Evolutionary conservation across 2,888 invertebrate species (phyloP), one percentile per base, ranked within the genome.

Genomic region (Abrostola tripartita): DNA sequence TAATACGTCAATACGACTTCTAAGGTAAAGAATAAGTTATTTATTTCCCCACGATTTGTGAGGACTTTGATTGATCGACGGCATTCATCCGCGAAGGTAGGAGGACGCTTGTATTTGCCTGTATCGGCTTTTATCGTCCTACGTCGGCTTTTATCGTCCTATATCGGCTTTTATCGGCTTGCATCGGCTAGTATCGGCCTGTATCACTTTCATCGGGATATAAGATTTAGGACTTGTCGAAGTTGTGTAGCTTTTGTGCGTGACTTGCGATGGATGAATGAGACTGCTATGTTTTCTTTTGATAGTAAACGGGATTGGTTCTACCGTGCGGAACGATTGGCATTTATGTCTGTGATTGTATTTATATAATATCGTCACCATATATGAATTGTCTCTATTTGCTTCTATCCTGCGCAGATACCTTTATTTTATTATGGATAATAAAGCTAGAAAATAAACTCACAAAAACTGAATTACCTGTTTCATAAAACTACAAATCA

Each of bases 1-100:
- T 76, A 69, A 78, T 75, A 73, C 74, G 83, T 84, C 81, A 75
- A 81, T 68, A 76, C 76, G 84, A 84, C 81, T 85, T 76, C 73
- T 74, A 65, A 62, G 58, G 62, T 74, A 79, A 78, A 76, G 77
- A 80, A 78, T 81, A 76, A 78, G 74, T 76, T 81, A 82, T 81
- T 76, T 78, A 82, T 82, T 74, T 66, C 65, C 63, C 65, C 51
- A 66, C 74, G 67, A 74, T 80, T 74, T 68, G 40, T 60, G 37
- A 12, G 41, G 82, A 81, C 82, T 54, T 67, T 80, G 82, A 82
- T 65, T 70, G 82, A 82, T 82, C 65, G 70, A 50, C 40, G 11
- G 50, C 71, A 79, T 79, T 69, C 81, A 79, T 68, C 68, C 73
- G 60, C 52, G 36, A 62, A 74, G 76, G 70, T 74, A 65, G 59